These are phyloP conservation scores for Apamea crenata DNA, from an alignment of 2,888 invertebrate genomes.

Conservation along the genomic window DNA sequence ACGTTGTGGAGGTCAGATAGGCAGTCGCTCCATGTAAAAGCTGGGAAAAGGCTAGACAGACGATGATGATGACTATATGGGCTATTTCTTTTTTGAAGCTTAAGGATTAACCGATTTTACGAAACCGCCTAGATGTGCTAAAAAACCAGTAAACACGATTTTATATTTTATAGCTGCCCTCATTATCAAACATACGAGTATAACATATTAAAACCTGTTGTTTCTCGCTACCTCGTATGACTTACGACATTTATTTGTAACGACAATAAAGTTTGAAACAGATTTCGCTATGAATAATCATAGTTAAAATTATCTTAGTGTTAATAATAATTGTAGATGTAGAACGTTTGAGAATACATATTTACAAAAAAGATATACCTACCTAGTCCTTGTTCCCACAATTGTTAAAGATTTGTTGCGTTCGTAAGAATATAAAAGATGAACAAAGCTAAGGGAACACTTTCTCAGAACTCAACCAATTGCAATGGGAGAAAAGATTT, in stretches of 20 bases:
- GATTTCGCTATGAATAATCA: constrained; percentile 62
- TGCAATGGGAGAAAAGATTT: neutral
- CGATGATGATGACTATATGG: neutral
- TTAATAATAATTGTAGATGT: constrained; percentile 21
- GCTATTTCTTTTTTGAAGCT: neutral
- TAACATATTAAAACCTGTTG: neutral
- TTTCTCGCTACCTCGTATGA: constrained; percentile 35
- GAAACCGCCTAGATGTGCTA: neutral
- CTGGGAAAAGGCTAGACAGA: too few relatives aligned
- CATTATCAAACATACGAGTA: neutral
- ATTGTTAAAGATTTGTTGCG: neutral
- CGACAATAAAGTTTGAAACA: constrained; percentile 60
- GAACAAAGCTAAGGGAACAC: neutral
- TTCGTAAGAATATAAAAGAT: constrained; percentile 14
- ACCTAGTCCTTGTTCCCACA: neutral
- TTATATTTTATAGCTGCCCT: neutral
- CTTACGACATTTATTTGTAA: constrained; percentile 55
- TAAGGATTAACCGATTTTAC: neutral
- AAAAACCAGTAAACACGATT: neutral
- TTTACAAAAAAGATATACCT: neutral
- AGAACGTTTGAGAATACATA: constrained; percentile 8
- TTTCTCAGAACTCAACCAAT: constrained; percentile 25
- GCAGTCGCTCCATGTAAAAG: too few relatives aligned
- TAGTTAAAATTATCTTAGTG: constrained; percentile 44
- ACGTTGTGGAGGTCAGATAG: too few relatives aligned